These are phyloP conservation scores for Apistogramma diplotaenia DNA, from an alignment of 2,113 vertebrate genomes.

Conservation along the genomic window DNA sequence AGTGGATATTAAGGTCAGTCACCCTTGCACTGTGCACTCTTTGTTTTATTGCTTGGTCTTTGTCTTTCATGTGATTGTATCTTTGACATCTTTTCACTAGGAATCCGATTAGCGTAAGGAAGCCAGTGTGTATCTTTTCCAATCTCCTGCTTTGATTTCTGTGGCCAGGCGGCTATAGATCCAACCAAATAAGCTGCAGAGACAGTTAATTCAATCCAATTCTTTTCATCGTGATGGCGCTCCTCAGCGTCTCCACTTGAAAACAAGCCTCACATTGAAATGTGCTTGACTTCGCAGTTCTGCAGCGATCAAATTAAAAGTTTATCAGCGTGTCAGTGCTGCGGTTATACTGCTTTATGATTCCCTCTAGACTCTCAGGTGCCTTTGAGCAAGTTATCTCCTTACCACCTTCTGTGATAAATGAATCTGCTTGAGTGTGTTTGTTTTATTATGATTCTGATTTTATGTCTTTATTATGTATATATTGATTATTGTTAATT, in stretches of 20 bases:
- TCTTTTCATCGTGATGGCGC: conserved; percentile 31
- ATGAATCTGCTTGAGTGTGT: neutral
- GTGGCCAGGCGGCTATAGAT: conserved; percentile 30
- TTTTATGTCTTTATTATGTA: neutral
- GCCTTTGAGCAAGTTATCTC: neutral
- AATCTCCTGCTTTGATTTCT: conserved; percentile 3
- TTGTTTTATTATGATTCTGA: neutral
- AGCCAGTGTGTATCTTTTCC: neutral
- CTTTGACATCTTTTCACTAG: neutral
- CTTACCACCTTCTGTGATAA: neutral
- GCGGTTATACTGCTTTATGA: conserved; percentile 11
- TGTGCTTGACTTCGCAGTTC: conserved; percentile 26
- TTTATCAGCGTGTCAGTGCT: neutral
- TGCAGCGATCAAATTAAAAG: conserved; percentile 12
- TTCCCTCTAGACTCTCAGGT: neutral
- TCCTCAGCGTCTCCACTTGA: conserved; percentile 8
- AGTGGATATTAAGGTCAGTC: conserved; percentile 86
- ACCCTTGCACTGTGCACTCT: neutral
- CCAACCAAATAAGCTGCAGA: conserved; percentile 37
- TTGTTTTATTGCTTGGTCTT: neutral
- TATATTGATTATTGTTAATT: neutral
- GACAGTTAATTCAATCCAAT: conserved; percentile 45
- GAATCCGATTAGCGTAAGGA: neutral
- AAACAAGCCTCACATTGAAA: conserved; percentile 28
- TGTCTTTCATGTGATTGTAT: neutral